Evolutionary conservation across 2,888 invertebrate genomes (phyloP), one percentile per base, ranked within the genome.

Genomic region (Morinoia aosen): DNA sequence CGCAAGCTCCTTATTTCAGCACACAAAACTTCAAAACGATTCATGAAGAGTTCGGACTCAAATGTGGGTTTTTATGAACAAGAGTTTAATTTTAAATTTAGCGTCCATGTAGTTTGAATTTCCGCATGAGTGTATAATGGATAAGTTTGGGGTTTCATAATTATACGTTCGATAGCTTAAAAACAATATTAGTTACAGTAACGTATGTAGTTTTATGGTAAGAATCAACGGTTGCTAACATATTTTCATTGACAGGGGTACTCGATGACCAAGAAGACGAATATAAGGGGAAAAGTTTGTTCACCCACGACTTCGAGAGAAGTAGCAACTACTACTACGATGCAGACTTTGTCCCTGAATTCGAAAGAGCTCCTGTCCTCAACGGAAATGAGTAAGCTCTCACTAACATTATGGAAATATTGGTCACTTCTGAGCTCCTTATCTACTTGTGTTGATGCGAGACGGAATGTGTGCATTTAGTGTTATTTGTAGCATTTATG

Each of bases 261-360:
- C 97, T 99, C 95, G 98, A 98, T 94, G 98, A 98, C 97, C 98
- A 98, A 97, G 98, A 98, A 96, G 98, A 98, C 97, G 97, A 97
- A 16, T 97, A 98, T 58, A 98, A 98, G 97, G 99, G 99, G 0
- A 98, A 98, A 0, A 98, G 99, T 0, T 97, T 99, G 95, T 99
- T 99, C 97, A 98, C 98, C 0, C 98, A 98, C 96, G 98, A 99
- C 97, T 98, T 98, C 97, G 98, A 98, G 0, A 98, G 98, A 96
- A 98, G 98, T 0, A 98, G 99, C 0, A 98, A 98, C 40, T 98
- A 98, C 97, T 99, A 98, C 97, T 98, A 98, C 96, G 98, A 99
- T 97, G 98, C 98, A 96, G 98, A 98, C 0, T 99, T 99, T 97
- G 97, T 97, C 95, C 99, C 99, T 5, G 98, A 98, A 97, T 99